Conservation (phyloP, 1,140 invertebrate species). For the Agraylea sexmaculata region DNA sequence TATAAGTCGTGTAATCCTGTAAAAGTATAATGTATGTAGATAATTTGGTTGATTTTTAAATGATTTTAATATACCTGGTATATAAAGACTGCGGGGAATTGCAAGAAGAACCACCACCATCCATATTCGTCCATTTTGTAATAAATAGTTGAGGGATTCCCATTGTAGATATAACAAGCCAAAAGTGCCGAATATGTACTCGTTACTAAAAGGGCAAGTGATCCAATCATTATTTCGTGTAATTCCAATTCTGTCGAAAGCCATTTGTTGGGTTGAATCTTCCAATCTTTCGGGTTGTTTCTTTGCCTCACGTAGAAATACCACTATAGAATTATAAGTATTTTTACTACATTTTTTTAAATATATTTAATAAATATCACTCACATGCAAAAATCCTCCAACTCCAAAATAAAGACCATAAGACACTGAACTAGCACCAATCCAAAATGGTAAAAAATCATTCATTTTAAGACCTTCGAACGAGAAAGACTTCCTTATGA, state of each 20-base stretch:
- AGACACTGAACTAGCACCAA: constrained; percentile 38
- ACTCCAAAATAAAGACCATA: constrained; percentile 46
- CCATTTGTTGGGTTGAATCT: constrained; percentile 61
- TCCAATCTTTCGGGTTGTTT: constrained; percentile 52
- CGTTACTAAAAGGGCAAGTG: constrained; percentile 43
- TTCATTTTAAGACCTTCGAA: constrained; percentile 39
- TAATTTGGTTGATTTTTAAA: not conserved
- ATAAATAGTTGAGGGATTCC: constrained; percentile 52
- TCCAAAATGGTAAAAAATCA: constrained; percentile 36
- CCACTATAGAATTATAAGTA: constrained; percentile 51
- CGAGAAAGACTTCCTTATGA: constrained; percentile 29
- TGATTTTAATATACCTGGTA: constrained; percentile 39
- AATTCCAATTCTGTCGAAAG: constrained; percentile 50
- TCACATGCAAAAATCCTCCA: constrained; percentile 55
- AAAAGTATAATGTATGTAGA: constrained; percentile 18
- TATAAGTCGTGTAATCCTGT: constrained; percentile 58
- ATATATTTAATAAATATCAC: no score
- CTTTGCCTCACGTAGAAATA: constrained; percentile 52
- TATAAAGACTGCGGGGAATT: constrained; percentile 51
- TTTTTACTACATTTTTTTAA: no score
- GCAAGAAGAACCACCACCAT: constrained; percentile 51
- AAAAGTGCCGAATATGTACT: constrained; percentile 44
- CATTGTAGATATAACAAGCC: constrained; percentile 54
- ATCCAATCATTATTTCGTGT: constrained; percentile 55
- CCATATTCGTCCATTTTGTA: constrained; percentile 50